Percentiles rank a stretch among this genome's conserved stretches.
Conservation (phyloP, 2,797 vertebrate species). For the Sphaeramia orbicularis region DNA sequence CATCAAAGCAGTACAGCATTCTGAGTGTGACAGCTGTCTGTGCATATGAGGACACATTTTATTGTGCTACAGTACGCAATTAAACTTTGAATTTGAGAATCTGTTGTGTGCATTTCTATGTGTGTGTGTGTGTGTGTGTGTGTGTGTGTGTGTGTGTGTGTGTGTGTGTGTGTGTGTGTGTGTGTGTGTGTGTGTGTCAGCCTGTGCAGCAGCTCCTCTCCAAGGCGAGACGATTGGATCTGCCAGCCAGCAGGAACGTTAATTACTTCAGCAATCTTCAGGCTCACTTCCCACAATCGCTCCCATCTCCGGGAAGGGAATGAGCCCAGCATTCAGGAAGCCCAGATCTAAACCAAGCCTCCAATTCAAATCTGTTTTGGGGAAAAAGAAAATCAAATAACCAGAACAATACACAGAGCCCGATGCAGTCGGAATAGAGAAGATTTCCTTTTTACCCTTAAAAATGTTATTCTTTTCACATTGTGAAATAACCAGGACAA, state of each 20-base stretch:
- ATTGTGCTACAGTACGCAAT: constrained; percentile 57
- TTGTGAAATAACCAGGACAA: constrained; percentile 7
- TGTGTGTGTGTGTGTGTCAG: constrained; percentile 4
- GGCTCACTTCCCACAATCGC: constrained; percentile 72
- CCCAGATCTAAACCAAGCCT: constrained; percentile 27
- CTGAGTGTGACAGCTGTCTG: constrained; percentile 69
- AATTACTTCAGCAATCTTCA: constrained; percentile 80
- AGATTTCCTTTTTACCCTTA: background rate
- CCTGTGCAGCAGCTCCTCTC: constrained; percentile 17
- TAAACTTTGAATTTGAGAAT: constrained; percentile 65
- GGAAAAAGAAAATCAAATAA: constrained; percentile 42
- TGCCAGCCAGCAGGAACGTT: constrained; percentile 72
- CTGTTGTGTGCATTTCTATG: constrained; percentile 3
- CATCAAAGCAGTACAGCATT: constrained; percentile 58
- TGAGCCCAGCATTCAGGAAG: constrained; percentile 61
- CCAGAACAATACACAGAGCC: constrained; percentile 49
- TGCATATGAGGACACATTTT: constrained; percentile 59
- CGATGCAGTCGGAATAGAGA: background rate
- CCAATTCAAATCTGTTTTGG: constrained; percentile 48
- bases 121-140: constrained; percentile 5
- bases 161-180: constrained; percentile 1
- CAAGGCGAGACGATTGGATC: constrained; percentile 72
- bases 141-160: constrained; percentile 4
- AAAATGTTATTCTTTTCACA: background rate
- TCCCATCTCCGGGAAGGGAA: constrained; percentile 61